Conservation (phyloP, 2,113 vertebrate genomes). For the Odontophorus gujanensis region DNA sequence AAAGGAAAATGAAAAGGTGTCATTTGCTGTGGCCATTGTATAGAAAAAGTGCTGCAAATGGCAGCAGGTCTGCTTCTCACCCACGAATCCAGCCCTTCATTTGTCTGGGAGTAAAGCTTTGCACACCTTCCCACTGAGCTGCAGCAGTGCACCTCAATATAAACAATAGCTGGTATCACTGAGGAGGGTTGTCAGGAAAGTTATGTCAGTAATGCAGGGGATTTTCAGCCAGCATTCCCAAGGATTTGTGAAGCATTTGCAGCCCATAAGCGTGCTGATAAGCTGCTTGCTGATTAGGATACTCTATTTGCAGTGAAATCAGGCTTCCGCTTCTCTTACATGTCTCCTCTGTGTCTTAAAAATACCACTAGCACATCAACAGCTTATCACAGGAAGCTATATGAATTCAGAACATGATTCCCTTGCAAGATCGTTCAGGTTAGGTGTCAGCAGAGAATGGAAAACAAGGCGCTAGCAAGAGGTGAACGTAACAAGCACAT, state of each 20-base stretch:
- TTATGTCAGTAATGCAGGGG: slow-evolving; percentile 50
- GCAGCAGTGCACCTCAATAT: background rate
- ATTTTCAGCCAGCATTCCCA: slow-evolving; percentile 24
- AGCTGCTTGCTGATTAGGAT: slow-evolving; percentile 38
- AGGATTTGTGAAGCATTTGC: slow-evolving; percentile 48
- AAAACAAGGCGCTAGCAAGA: slow-evolving; percentile 36
- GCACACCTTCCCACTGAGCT: slow-evolving; percentile 1
- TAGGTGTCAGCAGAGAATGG: slow-evolving; percentile 45
- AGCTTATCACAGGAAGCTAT: slow-evolving; percentile 52
- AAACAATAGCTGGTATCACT: slow-evolving; percentile 54
- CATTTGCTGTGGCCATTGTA: slow-evolving; percentile 7
- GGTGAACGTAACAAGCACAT: slow-evolving; percentile 54
- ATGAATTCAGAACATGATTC: slow-evolving; percentile 62
- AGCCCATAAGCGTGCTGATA: slow-evolving; percentile 32
- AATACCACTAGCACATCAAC: slow-evolving; percentile 51
- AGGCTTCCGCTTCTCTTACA: slow-evolving; percentile 5
- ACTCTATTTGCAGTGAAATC: slow-evolving; percentile 29
- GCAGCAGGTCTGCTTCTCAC: slow-evolving; percentile 38
- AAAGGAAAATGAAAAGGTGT: slow-evolving; percentile 39
- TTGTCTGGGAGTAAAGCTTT: slow-evolving; percentile 5
- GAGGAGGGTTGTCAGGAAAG: slow-evolving; percentile 57
- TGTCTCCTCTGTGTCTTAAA: slow-evolving; percentile 43
- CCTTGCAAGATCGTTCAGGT: slow-evolving; percentile 17
- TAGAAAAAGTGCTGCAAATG: slow-evolving; percentile 42
- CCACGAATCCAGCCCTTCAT: slow-evolving; percentile 21